Conservation (phyloP, 2,113 vertebrate genomes). For the Bolborhynchus lineola region DNA sequence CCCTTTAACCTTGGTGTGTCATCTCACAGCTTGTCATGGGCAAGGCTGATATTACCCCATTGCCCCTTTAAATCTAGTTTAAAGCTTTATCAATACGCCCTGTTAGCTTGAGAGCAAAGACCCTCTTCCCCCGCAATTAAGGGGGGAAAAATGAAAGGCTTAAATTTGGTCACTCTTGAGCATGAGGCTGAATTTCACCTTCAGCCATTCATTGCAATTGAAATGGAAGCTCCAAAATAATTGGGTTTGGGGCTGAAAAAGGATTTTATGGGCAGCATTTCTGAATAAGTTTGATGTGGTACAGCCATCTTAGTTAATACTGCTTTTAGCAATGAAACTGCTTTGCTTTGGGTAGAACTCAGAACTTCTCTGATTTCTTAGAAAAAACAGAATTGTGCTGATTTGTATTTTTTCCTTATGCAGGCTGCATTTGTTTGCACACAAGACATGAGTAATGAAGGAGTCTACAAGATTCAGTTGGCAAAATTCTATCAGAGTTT, state of each 20-base stretch:
- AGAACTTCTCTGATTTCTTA: not conserved
- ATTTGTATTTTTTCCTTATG: constrained; percentile 18
- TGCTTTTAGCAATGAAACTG: not conserved
- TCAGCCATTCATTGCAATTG: not conserved
- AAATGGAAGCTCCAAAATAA: not conserved
- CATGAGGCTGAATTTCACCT: not conserved
- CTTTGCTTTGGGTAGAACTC: not conserved
- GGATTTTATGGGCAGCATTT: not conserved
- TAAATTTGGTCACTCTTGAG: not conserved
- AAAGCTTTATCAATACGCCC: not conserved
- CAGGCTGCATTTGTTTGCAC: constrained; percentile 54
- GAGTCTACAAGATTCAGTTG: constrained; percentile 36
- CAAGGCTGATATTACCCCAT: not conserved
- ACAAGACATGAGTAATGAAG: constrained; percentile 54
- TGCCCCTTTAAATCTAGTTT: not conserved
- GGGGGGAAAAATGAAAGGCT: not conserved
- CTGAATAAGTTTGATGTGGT: not conserved
- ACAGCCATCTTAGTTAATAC: not conserved
- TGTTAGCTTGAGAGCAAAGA: not conserved
- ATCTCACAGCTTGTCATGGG: not conserved
- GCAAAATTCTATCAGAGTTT: not conserved
- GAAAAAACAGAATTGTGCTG: constrained; percentile 23
- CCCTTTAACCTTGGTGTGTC: not conserved
- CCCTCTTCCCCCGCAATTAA: not conserved
- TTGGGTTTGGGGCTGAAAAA: not conserved